Conservation (phyloP, 1,140 invertebrate genomes). For the Anoplophora glabripennis region DNA sequence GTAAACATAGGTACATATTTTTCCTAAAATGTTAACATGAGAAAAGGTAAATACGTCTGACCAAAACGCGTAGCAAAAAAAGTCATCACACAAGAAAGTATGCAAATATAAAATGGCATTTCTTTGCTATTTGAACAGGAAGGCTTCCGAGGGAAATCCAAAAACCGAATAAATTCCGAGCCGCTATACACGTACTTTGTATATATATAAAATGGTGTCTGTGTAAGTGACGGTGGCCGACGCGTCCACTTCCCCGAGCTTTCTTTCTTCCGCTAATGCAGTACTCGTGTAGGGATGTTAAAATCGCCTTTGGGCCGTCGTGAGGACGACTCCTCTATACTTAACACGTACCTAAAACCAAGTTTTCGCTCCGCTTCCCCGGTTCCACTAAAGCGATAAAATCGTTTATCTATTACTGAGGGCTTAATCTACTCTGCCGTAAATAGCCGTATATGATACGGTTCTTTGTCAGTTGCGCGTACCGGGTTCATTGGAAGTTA, state of each 20-base stretch:
- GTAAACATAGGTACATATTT: too few relatives aligned
- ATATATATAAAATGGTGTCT: slow-evolving; percentile 17
- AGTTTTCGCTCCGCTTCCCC: too few relatives aligned
- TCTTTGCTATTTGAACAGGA: background rate
- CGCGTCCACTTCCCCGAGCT: slow-evolving; percentile 32
- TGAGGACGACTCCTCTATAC: slow-evolving; percentile 29
- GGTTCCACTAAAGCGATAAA: too few relatives aligned
- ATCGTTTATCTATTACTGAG: too few relatives aligned
- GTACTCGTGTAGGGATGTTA: slow-evolving; percentile 42
- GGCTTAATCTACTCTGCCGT: too few relatives aligned
- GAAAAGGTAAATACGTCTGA: too few relatives aligned
- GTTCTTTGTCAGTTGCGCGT: too few relatives aligned
- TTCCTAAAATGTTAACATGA: too few relatives aligned
- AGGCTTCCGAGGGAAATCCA: background rate
- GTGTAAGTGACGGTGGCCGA: slow-evolving; percentile 1
- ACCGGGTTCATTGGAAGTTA: too few relatives aligned
- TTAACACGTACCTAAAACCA: slow-evolving; percentile 32
- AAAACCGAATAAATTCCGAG: slow-evolving; percentile 15
- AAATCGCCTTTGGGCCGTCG: slow-evolving; percentile 43
- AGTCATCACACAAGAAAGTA: background rate
- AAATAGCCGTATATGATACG: too few relatives aligned
- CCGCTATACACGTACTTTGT: slow-evolving; percentile 25
- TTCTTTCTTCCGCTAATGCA: slow-evolving; percentile 45
- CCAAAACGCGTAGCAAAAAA: too few relatives aligned
- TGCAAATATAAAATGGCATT: background rate